Evolutionary conservation across 2,888 invertebrate species (phyloP).

Genomic region (Blera fallax): DNA sequence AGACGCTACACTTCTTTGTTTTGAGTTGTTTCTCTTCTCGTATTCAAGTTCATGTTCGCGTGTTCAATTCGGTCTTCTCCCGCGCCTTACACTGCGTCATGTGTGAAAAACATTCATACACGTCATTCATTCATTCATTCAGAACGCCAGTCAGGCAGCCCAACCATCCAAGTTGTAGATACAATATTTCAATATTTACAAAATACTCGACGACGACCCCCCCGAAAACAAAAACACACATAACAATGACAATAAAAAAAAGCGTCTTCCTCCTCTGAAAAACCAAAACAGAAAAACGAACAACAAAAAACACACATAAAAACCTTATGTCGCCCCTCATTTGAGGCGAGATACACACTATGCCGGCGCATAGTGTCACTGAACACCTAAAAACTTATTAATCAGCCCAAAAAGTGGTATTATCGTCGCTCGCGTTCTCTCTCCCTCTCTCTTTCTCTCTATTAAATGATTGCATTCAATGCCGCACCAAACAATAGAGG

Average conservation of each 20-base stretch:
- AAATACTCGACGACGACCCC: conserved; percentile 29
- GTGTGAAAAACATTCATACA: conserved; percentile 44
- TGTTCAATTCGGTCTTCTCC: conserved; percentile 35
- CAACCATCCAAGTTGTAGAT: conserved; percentile 37
- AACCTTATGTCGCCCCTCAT: conserved; percentile 56
- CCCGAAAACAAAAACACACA: conserved; percentile 52
- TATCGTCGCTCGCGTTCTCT: conserved; percentile 11
- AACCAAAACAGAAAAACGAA: neutral
- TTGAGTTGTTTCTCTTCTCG: conserved; percentile 12
- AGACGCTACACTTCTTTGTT: conserved; percentile 54
- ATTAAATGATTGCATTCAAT: conserved; percentile 33
- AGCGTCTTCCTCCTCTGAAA: conserved; percentile 28
- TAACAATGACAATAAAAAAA: conserved; percentile 52
- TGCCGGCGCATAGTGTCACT: conserved; percentile 65
- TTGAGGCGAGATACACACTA: conserved; percentile 24
- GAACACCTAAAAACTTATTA: conserved; percentile 71
- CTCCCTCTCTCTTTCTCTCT: neutral
- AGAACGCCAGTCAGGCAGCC: conserved; percentile 1
- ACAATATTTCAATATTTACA: conserved; percentile 68
- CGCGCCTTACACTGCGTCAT: conserved; percentile 36
- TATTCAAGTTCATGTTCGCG: conserved; percentile 52
- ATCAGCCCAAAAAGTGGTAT: conserved; percentile 68
- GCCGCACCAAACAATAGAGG: neutral
- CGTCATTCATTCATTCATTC: conserved; percentile 57
- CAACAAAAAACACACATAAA: conserved; percentile 48